A percentile compares a stretch with the other conserved stretches of the same genome.
Conservation (phyloP, 2,797 vertebrate genomes). For the Lemur catta region DNA sequence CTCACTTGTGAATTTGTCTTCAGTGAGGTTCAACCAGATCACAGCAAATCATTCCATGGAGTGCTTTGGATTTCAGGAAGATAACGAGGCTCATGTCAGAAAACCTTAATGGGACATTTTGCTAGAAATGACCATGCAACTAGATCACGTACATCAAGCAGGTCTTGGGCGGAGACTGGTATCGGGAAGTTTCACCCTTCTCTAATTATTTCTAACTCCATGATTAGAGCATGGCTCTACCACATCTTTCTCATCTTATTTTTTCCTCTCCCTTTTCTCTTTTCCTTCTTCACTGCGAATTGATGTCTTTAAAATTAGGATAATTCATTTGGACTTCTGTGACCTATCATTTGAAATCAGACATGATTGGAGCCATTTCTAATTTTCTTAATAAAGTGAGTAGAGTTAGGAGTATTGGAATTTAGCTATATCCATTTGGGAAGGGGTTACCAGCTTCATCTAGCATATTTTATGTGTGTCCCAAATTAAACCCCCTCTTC, state of each 20-base stretch:
- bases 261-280: background rate
- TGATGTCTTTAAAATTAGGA: background rate
- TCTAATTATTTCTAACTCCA: background rate
- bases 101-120: background rate
- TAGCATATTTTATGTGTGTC: background rate
- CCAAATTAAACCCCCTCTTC: background rate
- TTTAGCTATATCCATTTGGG: background rate
- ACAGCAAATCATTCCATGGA: background rate
- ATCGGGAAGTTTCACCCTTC: background rate
- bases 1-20: background rate
- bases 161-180: background rate
- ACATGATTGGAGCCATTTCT: background rate
- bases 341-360: slow-evolving; percentile 20
- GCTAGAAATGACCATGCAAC: background rate
- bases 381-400: background rate
- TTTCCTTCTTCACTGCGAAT: background rate
- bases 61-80: background rate
- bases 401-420: background rate
- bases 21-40: background rate
- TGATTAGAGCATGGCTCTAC: background rate
- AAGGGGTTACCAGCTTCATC: background rate
- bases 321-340: background rate
- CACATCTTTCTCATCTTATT: background rate
- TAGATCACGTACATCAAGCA: background rate
- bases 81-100: background rate